phyloP scores from a whole-genome alignment of 2,113 vertebrate genomes.

The Ptilonorhynchus violaceus region DNA sequence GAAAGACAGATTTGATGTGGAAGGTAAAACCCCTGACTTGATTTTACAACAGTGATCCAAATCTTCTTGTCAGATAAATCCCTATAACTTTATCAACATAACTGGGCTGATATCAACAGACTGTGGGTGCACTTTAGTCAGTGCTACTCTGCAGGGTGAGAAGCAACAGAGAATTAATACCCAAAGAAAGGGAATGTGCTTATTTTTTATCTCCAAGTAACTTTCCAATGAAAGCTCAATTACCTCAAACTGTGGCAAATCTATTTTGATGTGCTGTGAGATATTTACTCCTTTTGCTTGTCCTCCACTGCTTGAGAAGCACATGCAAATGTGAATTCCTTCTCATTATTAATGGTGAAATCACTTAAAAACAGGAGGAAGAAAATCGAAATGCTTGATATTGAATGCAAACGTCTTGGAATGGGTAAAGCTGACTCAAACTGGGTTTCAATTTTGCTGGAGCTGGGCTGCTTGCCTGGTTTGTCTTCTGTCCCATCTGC shows the following conservation, averaged over 20 bases:
- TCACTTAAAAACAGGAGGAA: background rate
- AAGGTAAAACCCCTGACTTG: background rate
- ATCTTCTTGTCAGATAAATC: background rate
- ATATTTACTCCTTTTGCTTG: background rate
- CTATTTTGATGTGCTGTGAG: background rate
- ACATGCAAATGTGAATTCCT: background rate
- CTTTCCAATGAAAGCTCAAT: background rate
- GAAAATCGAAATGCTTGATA: background rate
- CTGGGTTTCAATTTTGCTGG: background rate
- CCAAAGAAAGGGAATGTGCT: background rate
- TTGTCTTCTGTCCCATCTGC: background rate
- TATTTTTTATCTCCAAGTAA: background rate
- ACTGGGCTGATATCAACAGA: background rate
- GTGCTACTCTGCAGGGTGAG: background rate
- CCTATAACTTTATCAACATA: background rate
- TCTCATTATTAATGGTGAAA: background rate
- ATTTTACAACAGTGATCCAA: background rate
- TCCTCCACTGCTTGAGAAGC: background rate
- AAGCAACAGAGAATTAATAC: background rate
- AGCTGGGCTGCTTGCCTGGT: background rate
- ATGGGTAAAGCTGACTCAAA: background rate
- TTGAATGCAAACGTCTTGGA: background rate
- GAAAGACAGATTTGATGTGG: background rate
- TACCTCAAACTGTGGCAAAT: background rate
- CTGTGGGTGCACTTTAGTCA: background rate